phyloP scores from a whole-genome alignment of 1,140 invertebrate genomes.

The Achroia grisella region DNA sequence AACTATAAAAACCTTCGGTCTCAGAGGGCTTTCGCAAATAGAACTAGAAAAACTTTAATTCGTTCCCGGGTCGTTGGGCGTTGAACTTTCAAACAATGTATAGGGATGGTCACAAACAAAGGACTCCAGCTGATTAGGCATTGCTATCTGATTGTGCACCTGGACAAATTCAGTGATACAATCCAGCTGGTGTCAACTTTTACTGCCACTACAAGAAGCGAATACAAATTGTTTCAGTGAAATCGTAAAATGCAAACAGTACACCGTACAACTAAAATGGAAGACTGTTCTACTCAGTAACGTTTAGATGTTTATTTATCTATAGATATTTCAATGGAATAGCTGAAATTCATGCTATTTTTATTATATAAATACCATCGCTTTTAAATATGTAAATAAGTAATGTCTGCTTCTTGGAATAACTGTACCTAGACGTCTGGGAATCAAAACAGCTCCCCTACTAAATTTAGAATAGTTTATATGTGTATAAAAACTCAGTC shows the following conservation, averaged over 20 bases:
- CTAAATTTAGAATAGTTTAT: too few relatives aligned
- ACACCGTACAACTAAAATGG: not conserved
- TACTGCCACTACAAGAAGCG: conserved; percentile 32
- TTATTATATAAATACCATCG: too few relatives aligned
- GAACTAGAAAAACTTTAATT: not conserved
- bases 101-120: conserved; percentile 17
- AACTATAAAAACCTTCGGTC: too few relatives aligned
- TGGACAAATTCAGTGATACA: conserved; percentile 26
- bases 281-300: too few relatives aligned
- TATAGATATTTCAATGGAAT: too few relatives aligned
- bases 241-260: conserved; percentile 52
- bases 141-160: conserved; percentile 33
- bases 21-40: too few relatives aligned
- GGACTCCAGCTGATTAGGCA: conserved; percentile 20
- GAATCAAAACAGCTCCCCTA: too few relatives aligned
- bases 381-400: too few relatives aligned
- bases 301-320: too few relatives aligned
- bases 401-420: too few relatives aligned
- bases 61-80: not conserved
- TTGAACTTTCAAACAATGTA: conserved; percentile 8
- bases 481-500: not conserved
- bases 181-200: conserved; percentile 32
- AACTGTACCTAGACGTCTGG: too few relatives aligned
- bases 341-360: too few relatives aligned
- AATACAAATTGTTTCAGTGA: conserved; percentile 54